Conservation (phyloP, 2,888 invertebrate genomes). For the Campoplex nolae region DNA sequence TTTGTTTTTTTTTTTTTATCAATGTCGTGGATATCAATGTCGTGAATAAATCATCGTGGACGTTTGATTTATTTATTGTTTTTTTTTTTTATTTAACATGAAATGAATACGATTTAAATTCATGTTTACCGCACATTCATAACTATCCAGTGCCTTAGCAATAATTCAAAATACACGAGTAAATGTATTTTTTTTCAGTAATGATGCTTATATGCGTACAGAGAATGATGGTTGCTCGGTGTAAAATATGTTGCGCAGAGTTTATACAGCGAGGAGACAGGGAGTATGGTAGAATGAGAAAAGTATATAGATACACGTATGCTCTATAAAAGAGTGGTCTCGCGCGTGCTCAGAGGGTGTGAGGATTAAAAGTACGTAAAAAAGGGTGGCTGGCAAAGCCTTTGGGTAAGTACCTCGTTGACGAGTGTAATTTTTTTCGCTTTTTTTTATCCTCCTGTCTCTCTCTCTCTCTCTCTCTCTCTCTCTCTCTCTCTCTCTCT, state of each 20-base stretch:
- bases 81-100: not conserved
- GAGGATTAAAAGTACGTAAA: conserved; percentile 66
- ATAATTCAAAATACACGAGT: conserved; percentile 9
- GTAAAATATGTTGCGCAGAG: conserved; percentile 33
- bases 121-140: not conserved
- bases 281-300: conserved; percentile 33
- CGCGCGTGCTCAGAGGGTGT: conserved; percentile 39
- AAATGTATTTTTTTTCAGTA: conserved; percentile 23
- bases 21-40: too few species aligned
- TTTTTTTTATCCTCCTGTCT: conserved; percentile 53
- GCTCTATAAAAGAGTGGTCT: conserved; percentile 34
- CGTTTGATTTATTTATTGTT: not conserved
- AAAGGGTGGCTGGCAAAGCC: conserved; percentile 63
- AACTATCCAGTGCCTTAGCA: not conserved
- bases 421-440: conserved; percentile 71
- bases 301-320: conserved; percentile 19
- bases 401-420: conserved; percentile 69
- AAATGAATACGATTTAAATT: not conserved
- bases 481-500: conserved; percentile 48
- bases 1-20: not conserved
- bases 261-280: conserved; percentile 21
- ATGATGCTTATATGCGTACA: not conserved
- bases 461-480: conserved; percentile 44
- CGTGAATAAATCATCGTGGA: not conserved
- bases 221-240: not conserved